Percentiles rank a stretch among this genome's conserved stretches.
Conservation (phyloP, 2,113 vertebrate genomes). For the Epinephelus cyanopodus region DNA sequence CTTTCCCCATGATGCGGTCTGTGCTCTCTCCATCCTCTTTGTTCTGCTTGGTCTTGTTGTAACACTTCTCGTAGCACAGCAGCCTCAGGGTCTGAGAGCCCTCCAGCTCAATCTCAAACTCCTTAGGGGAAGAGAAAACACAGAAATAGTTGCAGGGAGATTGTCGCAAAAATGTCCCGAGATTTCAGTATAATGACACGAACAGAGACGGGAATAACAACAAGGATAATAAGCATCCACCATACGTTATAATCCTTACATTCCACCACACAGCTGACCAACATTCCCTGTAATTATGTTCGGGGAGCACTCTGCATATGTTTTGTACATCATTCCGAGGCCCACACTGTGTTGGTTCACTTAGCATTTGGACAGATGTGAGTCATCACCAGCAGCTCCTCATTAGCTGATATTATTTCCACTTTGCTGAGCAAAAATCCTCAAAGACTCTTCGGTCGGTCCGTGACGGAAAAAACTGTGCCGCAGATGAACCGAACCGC, state of each 20-base stretch:
- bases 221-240: background rate
- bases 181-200: background rate
- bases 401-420: constrained; percentile 77
- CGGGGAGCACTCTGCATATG: constrained; percentile 44
- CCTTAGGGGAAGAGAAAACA: constrained; percentile 79
- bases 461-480: constrained; percentile 29
- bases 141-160: background rate
- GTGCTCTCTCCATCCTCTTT: constrained; percentile 93
- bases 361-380: constrained; percentile 72
- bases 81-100: constrained; percentile 96
- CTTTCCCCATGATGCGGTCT: constrained; percentile 95
- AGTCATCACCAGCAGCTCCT: constrained; percentile 76
- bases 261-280: constrained; percentile 39
- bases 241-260: constrained; percentile 2
- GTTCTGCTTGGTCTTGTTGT: constrained; percentile 91
- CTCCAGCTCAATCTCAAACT: constrained; percentile 99
- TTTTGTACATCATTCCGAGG: constrained; percentile 61
- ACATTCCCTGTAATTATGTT: constrained; percentile 53
- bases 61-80: constrained; percentile 96
- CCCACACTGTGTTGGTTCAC: constrained; percentile 61
- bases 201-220: background rate
- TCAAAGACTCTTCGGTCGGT: constrained; percentile 46
- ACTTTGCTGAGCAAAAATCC: constrained; percentile 65
- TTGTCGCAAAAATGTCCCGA: background rate
- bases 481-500: constrained; percentile 27